Base-by-base conservation (phyloP, 2,113 vertebrate genomes). In the Brienomyrus brachyistius region DNA sequence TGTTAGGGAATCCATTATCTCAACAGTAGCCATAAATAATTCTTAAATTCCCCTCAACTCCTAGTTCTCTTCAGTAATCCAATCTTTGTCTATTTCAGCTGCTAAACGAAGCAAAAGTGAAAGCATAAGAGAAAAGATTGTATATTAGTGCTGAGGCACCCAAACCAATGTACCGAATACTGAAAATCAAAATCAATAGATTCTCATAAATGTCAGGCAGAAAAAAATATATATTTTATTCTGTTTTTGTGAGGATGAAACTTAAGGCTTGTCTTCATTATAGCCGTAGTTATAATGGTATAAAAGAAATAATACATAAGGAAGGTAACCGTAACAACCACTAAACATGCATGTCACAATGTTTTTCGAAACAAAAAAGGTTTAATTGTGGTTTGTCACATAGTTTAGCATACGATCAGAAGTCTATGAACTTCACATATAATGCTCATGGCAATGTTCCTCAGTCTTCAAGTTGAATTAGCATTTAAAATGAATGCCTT, bases 81-180 rank as follows among this genome's bases (percentile, higher is more conserved):
- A 40, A 54, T 82, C n/a, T 66, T 17, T 48, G 47, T 56, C 62
- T 35, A 82, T n/a, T 35, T 66, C 59, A 43, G 19, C 47, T 13
- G 85, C 5, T 45, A 88, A 80, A 51, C 40, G 15, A 88, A 62
- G 88, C 40, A 90, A 86, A 89, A 89, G 51, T 54, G 51, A 86
- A 31, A 91, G 82, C 80, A 89, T 89, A 90, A 31, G 85, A 54
- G 85, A 87, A 87, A 87, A 54, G 50, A 23, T 47, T 45, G 85
- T 90, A 87, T 62, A 92, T 92, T 91, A 90, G 91, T 91, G 87
- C 89, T 88, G 7, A 45, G 87, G 17, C 40, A 0, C 56, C 21
- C 52, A 51, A 66, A 88, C 21, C 87, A 48, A 43, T 88, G 21
- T 45, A 45, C 56, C 50, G 56, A 66, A 43, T 66, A 43, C 19